These are phyloP conservation scores for Aepyceros melampus DNA, from an alignment of 2,113 vertebrate genomes.

Conservation along the genomic window DNA sequence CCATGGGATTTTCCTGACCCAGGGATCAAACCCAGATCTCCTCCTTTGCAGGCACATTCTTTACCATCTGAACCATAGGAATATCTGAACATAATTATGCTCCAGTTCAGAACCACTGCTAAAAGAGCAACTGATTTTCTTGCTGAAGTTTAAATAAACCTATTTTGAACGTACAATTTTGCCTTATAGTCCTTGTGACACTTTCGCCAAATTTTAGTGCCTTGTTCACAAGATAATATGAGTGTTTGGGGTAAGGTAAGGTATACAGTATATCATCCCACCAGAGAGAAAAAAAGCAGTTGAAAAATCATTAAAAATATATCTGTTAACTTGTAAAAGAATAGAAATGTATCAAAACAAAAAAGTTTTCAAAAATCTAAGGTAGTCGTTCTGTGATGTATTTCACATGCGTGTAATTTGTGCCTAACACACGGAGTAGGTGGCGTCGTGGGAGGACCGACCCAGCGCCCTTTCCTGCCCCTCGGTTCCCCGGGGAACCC, in stretches of 20 bases:
- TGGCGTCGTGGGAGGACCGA: accelerated
- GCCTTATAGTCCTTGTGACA: not conserved
- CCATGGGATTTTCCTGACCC: not conserved
- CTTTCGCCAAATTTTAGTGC: not conserved
- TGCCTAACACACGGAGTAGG: not conserved
- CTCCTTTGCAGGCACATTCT: not conserved
- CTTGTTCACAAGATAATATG: not conserved
- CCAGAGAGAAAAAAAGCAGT: not conserved
- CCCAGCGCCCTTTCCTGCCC: not conserved
- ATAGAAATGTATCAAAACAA: not conserved
- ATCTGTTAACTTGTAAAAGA: not conserved
- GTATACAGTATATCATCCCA: not conserved
- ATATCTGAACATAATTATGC: not conserved
- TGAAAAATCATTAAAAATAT: not conserved
- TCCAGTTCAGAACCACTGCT: not conserved
- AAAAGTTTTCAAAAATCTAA: not conserved
- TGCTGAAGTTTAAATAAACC: not conserved
- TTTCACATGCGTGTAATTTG: not conserved
- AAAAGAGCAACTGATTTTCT: not conserved
- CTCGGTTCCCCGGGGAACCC: not conserved
- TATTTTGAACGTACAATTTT: not conserved
- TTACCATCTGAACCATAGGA: not conserved
- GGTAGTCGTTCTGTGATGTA: not conserved
- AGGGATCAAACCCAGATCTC: not conserved
- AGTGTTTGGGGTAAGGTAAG: not conserved